Percentiles rank a stretch among this genome's conserved stretches.
These are phyloP conservation scores for Drosophila eugracilis DNA, from an alignment of 1,140 invertebrate genomes.

Conservation along the genomic window DNA sequence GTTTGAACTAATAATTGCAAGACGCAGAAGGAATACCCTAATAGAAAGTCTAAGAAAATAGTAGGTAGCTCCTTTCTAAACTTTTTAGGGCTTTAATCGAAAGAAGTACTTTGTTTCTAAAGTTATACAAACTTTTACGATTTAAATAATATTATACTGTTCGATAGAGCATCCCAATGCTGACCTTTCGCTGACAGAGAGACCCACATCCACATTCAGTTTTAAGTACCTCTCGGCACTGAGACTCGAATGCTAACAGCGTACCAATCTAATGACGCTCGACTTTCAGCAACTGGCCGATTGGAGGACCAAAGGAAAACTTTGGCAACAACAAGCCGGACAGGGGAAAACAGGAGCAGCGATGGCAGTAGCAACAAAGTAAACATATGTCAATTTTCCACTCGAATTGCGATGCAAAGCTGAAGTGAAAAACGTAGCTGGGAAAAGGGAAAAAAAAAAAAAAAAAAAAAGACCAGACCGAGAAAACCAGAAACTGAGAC, in stretches of 20 bases:
- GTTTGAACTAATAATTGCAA: background rate
- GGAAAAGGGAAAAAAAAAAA: slow-evolving; percentile 58
- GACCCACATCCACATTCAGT: background rate
- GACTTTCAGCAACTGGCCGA: slow-evolving; percentile 59
- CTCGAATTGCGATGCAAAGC: slow-evolving; percentile 81
- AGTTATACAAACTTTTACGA: too few relatives aligned
- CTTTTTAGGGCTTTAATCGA: too few relatives aligned
- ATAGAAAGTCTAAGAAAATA: background rate
- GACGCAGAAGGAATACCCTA: background rate
- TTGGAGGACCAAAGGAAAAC: slow-evolving; percentile 41
- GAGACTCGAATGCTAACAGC: slow-evolving; percentile 27
- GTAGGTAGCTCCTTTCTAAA: too few relatives aligned
- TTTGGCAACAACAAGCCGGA: slow-evolving; percentile 42
- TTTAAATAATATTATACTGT: background rate
- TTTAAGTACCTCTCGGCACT: slow-evolving; percentile 22
- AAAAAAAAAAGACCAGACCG: slow-evolving; percentile 19
- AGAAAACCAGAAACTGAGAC: slow-evolving; percentile 27
- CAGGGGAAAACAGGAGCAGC: slow-evolving; percentile 26
- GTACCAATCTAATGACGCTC: slow-evolving; percentile 66
- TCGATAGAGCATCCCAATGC: background rate
- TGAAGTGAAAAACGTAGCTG: slow-evolving; percentile 74
- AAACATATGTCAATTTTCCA: slow-evolving; percentile 83
- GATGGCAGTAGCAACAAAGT: slow-evolving; percentile 64
- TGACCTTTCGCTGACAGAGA: background rate
- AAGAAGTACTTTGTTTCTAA: too few relatives aligned